Conservation (phyloP, 53 echinoderm and acorn worm genomes). For the Echinometra lucunter region DNA sequence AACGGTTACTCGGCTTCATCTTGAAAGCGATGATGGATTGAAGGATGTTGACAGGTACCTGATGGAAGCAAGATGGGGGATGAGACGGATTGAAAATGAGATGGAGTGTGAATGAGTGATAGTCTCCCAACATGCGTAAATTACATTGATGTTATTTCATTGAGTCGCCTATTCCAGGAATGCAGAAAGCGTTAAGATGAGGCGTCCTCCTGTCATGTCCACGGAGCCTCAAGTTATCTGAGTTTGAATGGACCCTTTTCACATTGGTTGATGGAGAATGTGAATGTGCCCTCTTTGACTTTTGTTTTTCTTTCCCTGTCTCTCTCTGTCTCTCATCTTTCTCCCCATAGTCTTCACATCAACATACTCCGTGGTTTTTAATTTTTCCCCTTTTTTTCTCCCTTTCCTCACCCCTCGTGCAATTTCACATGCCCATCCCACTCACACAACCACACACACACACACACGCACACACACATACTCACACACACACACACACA, state of each 20-base stretch:
- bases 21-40: background rate
- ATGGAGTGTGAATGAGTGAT: background rate
- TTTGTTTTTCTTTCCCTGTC: background rate
- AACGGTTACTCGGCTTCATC: background rate
- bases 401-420: too few relatives aligned
- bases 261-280: background rate
- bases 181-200: slow-evolving; percentile 35
- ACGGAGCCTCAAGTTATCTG: background rate
- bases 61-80: background rate
- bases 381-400: too few relatives aligned
- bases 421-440: too few relatives aligned
- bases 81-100: background rate
- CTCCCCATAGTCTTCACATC: too few relatives aligned
- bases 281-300: background rate
- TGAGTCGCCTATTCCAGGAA: slow-evolving; percentile 26
- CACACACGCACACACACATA: too few relatives aligned
- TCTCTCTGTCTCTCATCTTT: background rate
- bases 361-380: background rate
- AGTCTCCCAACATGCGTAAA: slow-evolving; percentile 20
- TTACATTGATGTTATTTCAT: slow-evolving; percentile 39
- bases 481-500: too few relatives aligned
- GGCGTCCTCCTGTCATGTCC: background rate
- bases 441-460: too few relatives aligned
- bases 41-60: background rate
- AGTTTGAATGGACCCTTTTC: background rate